phyloP scores from a whole-genome alignment of 2,888 invertebrate species.

The Rhagophthalmus giganteus region DNA sequence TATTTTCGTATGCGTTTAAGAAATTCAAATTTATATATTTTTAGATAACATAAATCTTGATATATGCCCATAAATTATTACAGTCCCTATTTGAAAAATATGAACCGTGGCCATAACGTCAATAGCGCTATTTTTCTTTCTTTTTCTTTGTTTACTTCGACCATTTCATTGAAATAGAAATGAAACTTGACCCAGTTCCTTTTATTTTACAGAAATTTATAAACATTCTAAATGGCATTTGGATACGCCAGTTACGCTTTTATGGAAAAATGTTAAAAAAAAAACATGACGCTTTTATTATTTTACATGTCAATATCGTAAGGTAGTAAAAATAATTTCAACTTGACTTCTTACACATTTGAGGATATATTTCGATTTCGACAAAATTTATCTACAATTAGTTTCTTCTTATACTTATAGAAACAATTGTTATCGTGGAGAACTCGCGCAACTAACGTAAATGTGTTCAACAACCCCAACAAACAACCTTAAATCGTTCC shows the following conservation, averaged over 20 bases:
- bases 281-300: neutral
- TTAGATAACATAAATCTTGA: slow-evolving; percentile 6
- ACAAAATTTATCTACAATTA: too few species aligned
- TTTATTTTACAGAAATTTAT: neutral
- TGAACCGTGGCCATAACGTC: slow-evolving; percentile 2
- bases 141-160: neutral
- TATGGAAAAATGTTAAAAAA: neutral
- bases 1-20: neutral
- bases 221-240: neutral
- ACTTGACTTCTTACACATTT: neutral
- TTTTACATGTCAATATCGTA: too few species aligned
- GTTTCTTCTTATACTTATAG: too few species aligned
- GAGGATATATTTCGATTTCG: too few species aligned
- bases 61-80: slow-evolving; percentile 12
- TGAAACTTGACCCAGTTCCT: neutral
- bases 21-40: neutral
- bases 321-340: neutral
- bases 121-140: slow-evolving; percentile 8
- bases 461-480: too few species aligned
- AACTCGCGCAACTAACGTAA: too few species aligned
- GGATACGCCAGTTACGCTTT: too few species aligned
- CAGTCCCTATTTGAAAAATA: slow-evolving; percentile 7
- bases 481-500: too few species aligned
- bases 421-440: too few species aligned
- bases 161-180: neutral